Conservation (phyloP, 2,797 vertebrate genomes). For the Crax fasciolata region DNA sequence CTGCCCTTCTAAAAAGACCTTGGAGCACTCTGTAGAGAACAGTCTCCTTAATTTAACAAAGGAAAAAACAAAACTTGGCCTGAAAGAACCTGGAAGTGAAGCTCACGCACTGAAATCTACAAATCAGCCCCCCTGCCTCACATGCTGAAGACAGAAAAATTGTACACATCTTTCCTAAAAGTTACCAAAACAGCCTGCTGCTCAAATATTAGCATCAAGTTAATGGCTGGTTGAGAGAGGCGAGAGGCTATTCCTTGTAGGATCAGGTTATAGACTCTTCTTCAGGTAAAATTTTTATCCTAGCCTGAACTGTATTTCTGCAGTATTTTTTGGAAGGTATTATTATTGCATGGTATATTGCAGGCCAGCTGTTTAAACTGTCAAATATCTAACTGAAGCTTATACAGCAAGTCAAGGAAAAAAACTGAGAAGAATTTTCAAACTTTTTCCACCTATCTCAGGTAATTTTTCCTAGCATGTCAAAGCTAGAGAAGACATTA, state of each 20-base stretch:
- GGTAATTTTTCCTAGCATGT: conserved; percentile 68
- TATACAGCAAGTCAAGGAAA: conserved; percentile 73
- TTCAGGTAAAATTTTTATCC: background rate
- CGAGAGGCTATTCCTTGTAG: background rate
- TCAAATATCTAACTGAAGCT: conserved; percentile 62
- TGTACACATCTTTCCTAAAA: background rate
- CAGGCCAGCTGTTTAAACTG: conserved; percentile 74
- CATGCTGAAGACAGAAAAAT: background rate
- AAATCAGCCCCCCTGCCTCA: background rate
- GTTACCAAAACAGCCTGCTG: background rate
- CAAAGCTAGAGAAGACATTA: conserved; percentile 61
- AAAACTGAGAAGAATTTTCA: conserved; percentile 16
- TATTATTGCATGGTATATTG: background rate
- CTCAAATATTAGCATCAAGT: background rate
- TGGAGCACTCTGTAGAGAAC: background rate
- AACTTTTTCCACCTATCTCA: conserved; percentile 67
- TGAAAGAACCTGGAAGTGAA: conserved; percentile 15
- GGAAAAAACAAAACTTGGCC: background rate
- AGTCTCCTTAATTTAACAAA: background rate
- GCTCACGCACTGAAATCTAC: background rate
- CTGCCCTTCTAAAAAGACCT: background rate
- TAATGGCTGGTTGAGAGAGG: background rate
- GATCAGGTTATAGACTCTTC: background rate
- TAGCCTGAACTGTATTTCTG: background rate
- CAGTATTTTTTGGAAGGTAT: background rate